Evolutionary conservation across 2,113 vertebrate species (phyloP).

Genomic region (Campylorhamphus procurvoides): DNA sequence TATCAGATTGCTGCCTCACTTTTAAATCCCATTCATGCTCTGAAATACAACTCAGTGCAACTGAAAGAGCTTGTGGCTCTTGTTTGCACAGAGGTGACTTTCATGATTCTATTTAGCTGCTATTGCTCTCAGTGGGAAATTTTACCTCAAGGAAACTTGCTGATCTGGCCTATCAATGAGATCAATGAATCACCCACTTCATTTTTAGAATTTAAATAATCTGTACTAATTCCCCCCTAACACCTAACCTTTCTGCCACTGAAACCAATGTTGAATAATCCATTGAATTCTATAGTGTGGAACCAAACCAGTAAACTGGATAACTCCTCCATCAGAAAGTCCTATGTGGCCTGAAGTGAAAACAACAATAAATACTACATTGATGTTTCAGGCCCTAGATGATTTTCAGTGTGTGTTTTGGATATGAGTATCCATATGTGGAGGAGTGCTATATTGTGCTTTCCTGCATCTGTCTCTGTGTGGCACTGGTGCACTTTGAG

Average conservation of each 20-base stretch:
- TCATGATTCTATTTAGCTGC: neutral
- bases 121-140: neutral
- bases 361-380: neutral
- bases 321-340: neutral
- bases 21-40: neutral
- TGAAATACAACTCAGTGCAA: neutral
- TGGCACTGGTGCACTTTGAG: constrained; percentile 63
- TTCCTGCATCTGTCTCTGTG: constrained; percentile 52
- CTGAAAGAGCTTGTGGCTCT: neutral
- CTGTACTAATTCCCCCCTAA: neutral
- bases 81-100: neutral
- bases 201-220: neutral
- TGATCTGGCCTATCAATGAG: neutral
- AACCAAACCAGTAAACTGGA: neutral
- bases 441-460: neutral
- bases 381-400: neutral
- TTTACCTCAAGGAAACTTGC: neutral
- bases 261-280: neutral
- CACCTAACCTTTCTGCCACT: neutral
- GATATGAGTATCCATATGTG: neutral
- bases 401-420: neutral
- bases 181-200: neutral
- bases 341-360: neutral
- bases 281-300: neutral
- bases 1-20: neutral